Conservation (phyloP, 2,888 invertebrate species). For the Dioctria rufipes region DNA sequence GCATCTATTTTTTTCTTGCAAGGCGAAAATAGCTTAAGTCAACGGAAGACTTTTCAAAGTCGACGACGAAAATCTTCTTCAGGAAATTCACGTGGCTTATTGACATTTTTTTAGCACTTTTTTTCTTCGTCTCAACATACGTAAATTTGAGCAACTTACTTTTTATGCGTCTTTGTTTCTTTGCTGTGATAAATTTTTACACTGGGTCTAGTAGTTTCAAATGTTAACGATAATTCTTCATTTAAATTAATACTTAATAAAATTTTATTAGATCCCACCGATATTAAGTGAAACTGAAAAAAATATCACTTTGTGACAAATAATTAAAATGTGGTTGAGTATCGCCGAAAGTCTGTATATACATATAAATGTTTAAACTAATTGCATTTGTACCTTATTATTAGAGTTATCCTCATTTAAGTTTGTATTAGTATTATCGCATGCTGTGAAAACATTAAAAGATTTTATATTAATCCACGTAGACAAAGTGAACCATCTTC, state of each 20-base stretch:
- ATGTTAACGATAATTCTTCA: constrained; percentile 66
- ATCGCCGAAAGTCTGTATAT: not conserved
- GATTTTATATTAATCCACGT: constrained; percentile 68
- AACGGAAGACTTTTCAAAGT: constrained; percentile 63
- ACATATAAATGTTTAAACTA: not conserved
- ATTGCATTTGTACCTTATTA: not conserved
- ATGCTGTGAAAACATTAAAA: not conserved
- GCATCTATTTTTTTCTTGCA: constrained; percentile 68
- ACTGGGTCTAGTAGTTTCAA: constrained; percentile 68
- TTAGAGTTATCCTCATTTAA: not conserved
- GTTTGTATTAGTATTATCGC: not conserved
- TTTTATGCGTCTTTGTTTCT: constrained; percentile 7
- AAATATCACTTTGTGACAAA: not conserved
- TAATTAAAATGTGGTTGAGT: not conserved
- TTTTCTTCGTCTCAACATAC: constrained; percentile 40
- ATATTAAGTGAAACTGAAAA: constrained; percentile 68
- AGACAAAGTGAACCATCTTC: constrained; percentile 68
- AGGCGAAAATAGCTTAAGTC: constrained; percentile 66
- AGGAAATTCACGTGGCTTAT: constrained; percentile 10
- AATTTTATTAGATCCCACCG: constrained; percentile 69
- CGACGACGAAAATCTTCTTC: constrained; percentile 63
- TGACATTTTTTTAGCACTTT: constrained; percentile 45
- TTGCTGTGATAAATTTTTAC: constrained; percentile 61
- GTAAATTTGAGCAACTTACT: not conserved
- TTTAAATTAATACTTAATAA: constrained; percentile 68